Base-by-base conservation (phyloP, 2,113 vertebrate species). In the Corythornis vintsioides region DNA sequence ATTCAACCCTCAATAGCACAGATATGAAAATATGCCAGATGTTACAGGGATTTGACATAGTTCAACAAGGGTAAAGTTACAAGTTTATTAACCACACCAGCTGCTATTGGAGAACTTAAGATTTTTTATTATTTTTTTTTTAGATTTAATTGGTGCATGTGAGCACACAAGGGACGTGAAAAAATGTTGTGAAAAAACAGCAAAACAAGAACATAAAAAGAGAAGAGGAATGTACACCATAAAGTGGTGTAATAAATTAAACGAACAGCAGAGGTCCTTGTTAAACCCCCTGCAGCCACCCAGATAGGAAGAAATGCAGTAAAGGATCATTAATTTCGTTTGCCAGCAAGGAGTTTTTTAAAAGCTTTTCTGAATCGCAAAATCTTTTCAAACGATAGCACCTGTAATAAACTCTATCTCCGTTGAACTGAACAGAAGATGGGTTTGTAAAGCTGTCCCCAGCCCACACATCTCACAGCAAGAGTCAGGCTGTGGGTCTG, bases 241-340 rank as follows among this genome's bases (percentile, higher is more conserved):
- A 52, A 79, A 28, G 56, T 50, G 10, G 33, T 96, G 97, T 83
- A 96, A 95, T 96, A 96, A 96, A 96, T 70, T 76, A 89, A 96
- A 95, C 5, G 29, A 96, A 96, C 98, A 97, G 96, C 95, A 98
- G 98, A 98, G 97, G 98, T 97, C 97, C 59, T 95, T 71, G 92
- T 97, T 96, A 90, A 86, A 95, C 74, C 9, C 80, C 90, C 94
- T 92, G 95, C 94, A 93, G 95, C 73, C 56, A 53, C 21, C 65
- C 67, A 76, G 83, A 72, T 38, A 75, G 17, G 47, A 86, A 52
- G 73, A 57, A 61, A 73, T 31, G 48, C 15, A 73, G 64, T 70
- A 91, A 88, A 70, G 38, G n/a, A 45, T 56, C 33, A 9, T 79
- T 88, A 83, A 33, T 74, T 91, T 52, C 13, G 65, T 56, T 78